Evolutionary conservation across 2,113 vertebrate species (phyloP).

Genomic region (Craseonycteris thonglongyai): DNA sequence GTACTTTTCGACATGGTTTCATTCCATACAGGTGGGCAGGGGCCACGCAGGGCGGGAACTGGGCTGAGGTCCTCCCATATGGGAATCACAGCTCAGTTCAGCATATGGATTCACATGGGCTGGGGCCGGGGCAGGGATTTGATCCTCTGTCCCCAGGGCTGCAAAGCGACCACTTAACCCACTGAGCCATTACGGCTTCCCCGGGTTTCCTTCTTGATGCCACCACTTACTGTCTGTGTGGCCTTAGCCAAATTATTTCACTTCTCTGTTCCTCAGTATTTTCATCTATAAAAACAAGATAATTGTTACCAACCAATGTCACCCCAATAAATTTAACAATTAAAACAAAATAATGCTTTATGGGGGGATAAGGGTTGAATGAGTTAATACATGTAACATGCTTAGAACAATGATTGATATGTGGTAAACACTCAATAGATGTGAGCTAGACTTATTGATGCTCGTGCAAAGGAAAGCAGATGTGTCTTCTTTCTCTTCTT

Average conservation of each 20-base stretch:
- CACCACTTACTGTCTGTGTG: not conserved
- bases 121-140: no score
- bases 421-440: not conserved
- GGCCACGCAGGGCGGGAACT: no score
- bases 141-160: no score
- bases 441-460: not conserved
- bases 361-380: not conserved
- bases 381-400: not conserved
- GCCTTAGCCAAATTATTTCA: not conserved
- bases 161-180: no score
- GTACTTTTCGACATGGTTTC: no score
- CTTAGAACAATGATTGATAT: not conserved
- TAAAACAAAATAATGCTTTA: not conserved
- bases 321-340: no score
- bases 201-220: not conserved
- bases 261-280: constrained; percentile 20
- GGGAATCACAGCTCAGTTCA: no score
- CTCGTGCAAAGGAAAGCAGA: not conserved
- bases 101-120: no score
- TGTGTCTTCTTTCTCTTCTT: not conserved
- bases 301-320: no score
- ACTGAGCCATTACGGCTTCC: no score
- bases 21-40: no score
- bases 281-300: not conserved
- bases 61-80: no score